Conservation (phyloP, 1,140 invertebrate genomes). For the Periplaneta americana region DNA sequence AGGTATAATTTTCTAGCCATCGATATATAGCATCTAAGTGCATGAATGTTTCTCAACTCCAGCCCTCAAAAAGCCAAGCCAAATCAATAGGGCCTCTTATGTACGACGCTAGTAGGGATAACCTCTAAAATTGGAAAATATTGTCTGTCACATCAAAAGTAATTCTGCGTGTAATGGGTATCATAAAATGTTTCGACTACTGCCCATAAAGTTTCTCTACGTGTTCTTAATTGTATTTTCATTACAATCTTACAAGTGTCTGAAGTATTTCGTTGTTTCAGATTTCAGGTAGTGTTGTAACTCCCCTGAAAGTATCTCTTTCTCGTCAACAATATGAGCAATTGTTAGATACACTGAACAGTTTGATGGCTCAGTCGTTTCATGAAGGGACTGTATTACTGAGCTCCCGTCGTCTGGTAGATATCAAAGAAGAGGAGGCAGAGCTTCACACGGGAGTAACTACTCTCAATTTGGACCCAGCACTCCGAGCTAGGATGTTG, state of each 20-base stretch:
- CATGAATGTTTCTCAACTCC: no score
- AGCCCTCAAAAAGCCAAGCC: no score
- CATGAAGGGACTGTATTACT: neutral
- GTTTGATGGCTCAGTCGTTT: conserved; percentile 32
- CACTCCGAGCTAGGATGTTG: conserved; percentile 46
- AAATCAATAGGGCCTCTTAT: no score
- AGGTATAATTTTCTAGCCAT: no score
- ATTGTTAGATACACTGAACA: conserved; percentile 67
- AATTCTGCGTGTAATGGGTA: no score
- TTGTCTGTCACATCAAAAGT: no score
- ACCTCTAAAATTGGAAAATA: no score
- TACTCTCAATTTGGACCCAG: conserved; percentile 52
- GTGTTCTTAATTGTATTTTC: neutral
- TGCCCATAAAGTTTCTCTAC: neutral
- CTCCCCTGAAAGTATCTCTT: conserved; percentile 76
- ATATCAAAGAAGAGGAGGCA: conserved; percentile 40
- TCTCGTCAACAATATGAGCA: conserved; percentile 85
- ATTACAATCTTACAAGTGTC: neutral
- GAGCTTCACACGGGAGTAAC: conserved; percentile 35
- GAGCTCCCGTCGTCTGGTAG: conserved; percentile 16
- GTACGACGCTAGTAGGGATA: no score
- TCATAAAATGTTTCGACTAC: no score
- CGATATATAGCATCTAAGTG: no score
- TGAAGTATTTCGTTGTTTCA: conserved; percentile 41
- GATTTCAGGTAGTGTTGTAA: conserved; percentile 74